These are phyloP conservation scores for Troides aeacus DNA, from an alignment of 2,888 invertebrate genomes.

Conservation along the genomic window DNA sequence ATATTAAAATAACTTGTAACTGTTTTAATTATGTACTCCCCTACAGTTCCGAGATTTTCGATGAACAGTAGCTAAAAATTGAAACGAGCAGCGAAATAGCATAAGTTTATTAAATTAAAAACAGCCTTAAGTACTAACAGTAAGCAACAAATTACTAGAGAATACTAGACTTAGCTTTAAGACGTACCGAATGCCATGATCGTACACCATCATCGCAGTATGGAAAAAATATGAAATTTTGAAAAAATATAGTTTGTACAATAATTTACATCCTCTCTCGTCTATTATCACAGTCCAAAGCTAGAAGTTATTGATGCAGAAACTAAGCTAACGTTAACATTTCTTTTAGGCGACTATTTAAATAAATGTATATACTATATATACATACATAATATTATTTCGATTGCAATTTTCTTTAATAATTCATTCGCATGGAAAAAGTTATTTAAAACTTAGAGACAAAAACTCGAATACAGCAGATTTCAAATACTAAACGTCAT, in stretches of 20 bases:
- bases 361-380: not conserved
- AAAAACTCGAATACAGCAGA: not conserved
- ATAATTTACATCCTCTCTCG: conserved; percentile 53
- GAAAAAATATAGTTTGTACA: conserved; percentile 55
- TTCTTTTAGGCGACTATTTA: not conserved
- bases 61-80: not conserved
- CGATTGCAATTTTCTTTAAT: not conserved
- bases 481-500: not conserved
- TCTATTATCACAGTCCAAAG: conserved; percentile 76
- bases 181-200: conserved; percentile 44
- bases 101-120: conserved; percentile 63
- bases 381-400: too few species aligned
- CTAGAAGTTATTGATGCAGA: conserved; percentile 41
- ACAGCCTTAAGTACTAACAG: conserved; percentile 50
- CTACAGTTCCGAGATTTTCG: too few species aligned
- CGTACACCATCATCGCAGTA: conserved; percentile 39
- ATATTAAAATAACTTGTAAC: too few species aligned
- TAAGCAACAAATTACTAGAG: conserved; percentile 44
- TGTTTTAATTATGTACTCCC: too few species aligned
- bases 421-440: not conserved
- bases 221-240: conserved; percentile 45
- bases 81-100: conserved; percentile 34
- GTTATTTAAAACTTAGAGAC: not conserved
- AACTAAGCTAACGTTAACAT: not conserved
- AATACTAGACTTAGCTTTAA: conserved; percentile 35